phyloP scores from a whole-genome alignment of 2,113 vertebrate genomes.

The Sturnira hondurensis region DNA sequence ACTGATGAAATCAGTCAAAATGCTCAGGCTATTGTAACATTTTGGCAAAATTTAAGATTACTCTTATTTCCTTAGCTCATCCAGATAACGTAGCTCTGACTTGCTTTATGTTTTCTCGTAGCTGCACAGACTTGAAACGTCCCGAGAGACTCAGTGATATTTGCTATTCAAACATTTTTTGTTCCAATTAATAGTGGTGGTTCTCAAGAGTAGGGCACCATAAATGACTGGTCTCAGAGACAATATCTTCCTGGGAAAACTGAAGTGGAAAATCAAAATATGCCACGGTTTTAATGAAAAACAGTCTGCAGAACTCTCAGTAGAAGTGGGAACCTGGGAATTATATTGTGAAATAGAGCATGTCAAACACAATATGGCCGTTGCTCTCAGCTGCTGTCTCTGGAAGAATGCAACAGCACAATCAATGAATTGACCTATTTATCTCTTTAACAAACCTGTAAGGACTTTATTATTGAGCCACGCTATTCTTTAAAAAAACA shows the following conservation, averaged over 20 bases:
- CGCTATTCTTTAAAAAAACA: neutral
- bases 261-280: constrained; percentile 65
- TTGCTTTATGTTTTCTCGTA: constrained; percentile 45
- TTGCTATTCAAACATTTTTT: constrained; percentile 73
- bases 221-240: constrained; percentile 55
- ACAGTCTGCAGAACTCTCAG: constrained; percentile 41
- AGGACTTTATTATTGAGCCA: neutral
- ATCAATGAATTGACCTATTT: constrained; percentile 57
- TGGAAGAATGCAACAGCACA: constrained; percentile 44
- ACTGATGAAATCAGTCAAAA: constrained; percentile 1
- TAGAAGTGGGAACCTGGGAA: constrained; percentile 57
- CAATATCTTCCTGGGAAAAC: constrained; percentile 36
- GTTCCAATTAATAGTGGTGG: constrained; percentile 63
- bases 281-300: constrained; percentile 67
- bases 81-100: constrained; percentile 23
- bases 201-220: constrained; percentile 54
- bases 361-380: constrained; percentile 11
- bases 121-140: constrained; percentile 22
- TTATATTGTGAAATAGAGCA: constrained; percentile 66
- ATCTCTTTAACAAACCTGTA: constrained; percentile 19
- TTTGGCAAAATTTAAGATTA: neutral
- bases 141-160: constrained; percentile 67
- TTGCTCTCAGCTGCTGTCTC: constrained; percentile 18
- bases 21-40: neutral
- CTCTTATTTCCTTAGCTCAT: constrained; percentile 11